phyloP scores from a whole-genome alignment of 2,888 invertebrate genomes.

The Micoletzkya japonica region DNA sequence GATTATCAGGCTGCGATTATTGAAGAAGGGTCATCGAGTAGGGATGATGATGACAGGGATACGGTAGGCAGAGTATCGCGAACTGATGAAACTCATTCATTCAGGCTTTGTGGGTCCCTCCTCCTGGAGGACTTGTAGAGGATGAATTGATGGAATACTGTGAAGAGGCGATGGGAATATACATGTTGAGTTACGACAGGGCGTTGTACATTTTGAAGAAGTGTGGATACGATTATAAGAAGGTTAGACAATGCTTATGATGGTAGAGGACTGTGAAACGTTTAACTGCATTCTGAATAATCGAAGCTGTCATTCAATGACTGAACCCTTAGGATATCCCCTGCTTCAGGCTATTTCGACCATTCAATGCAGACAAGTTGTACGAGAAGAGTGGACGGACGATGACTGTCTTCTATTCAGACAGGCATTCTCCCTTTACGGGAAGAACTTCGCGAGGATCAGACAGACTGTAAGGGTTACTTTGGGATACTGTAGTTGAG shows the following conservation, averaged over 20 bases:
- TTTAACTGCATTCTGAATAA: too few species aligned
- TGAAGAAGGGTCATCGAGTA: background rate
- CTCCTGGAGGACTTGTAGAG: conserved; percentile 18
- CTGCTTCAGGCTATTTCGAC: conserved; percentile 14
- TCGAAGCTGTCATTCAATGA: background rate
- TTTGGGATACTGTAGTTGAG: background rate
- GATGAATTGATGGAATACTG: conserved; percentile 24
- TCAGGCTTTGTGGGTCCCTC: conserved; percentile 22
- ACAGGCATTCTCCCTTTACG: conserved; percentile 31
- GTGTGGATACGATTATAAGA: conserved; percentile 26
- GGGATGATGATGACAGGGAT: conserved; percentile 4
- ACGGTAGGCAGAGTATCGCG: background rate
- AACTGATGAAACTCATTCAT: background rate
- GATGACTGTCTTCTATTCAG: conserved; percentile 34
- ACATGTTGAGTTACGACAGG: conserved; percentile 21
- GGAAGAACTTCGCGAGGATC: conserved; percentile 36
- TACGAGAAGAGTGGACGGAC: conserved; percentile 32
- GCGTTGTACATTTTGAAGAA: conserved; percentile 33
- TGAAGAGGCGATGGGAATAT: conserved; percentile 24
- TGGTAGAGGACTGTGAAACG: background rate
- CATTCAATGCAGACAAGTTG: background rate
- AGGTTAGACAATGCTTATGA: background rate
- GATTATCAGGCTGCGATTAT: conserved; percentile 24
- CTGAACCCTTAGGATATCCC: too few species aligned
- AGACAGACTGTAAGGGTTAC: conserved; percentile 29